Evolutionary conservation across 1,140 invertebrate species (phyloP).

Genomic region (fruit fly (Drosophila melanogaster)): Release_6_plus_ISO1_MT NT_033777.3:17177001-17177500

Average conservation of each 20-base stretch:
- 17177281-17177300: constrained; percentile 46
- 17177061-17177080: constrained; percentile 54
- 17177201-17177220: too few species aligned
- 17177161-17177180: too few species aligned
- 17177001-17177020: constrained; percentile 62
- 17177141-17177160: too few species aligned
- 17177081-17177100: constrained; percentile 48
- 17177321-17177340: constrained; percentile 61
- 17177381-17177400: constrained; percentile 64
- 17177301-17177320: constrained; percentile 60
- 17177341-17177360: constrained; percentile 37
- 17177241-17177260: neutral
- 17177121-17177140: too few species aligned
- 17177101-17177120: constrained; percentile 6
- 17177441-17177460: constrained; percentile 18
- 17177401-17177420: constrained; percentile 60
- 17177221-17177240: neutral
- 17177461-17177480: constrained; percentile 35
- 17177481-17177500: constrained; percentile 19
- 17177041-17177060: constrained; percentile 16
- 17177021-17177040: constrained; percentile 49
- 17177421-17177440: constrained; percentile 30
- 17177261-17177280: neutral
- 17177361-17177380: constrained; percentile 35
- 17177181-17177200: neutral